phyloP scores from a whole-genome alignment of 1,140 invertebrate genomes.

The Fopius arisanus region DNA sequence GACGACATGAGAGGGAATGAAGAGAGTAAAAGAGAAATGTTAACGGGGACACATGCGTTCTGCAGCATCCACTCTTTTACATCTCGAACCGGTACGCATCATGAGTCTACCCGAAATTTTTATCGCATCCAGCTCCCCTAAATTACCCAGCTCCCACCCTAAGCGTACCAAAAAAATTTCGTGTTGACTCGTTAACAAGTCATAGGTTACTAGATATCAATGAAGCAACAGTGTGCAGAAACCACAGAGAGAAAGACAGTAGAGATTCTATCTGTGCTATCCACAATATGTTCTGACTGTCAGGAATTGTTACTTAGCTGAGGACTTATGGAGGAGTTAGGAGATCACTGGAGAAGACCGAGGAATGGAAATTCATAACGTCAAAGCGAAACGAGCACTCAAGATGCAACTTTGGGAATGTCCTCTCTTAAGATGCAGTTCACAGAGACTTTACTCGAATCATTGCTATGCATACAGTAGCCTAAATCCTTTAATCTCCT shows the following conservation, averaged over 20 bases:
- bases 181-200: conserved; percentile 8
- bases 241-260: conserved; percentile 12
- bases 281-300: conserved; percentile 33
- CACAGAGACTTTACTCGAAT: neutral
- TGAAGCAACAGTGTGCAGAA: conserved; percentile 35
- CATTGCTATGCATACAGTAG: neutral
- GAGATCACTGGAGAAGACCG: conserved; percentile 35
- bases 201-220: conserved; percentile 37
- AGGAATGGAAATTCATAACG: conserved; percentile 50
- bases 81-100: neutral
- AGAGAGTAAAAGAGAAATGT: conserved; percentile 21
- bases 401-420: conserved; percentile 13
- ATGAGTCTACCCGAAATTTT: neutral
- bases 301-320: conserved; percentile 41
- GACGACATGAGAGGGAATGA: neutral
- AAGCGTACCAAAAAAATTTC: no score
- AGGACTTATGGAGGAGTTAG: conserved; percentile 39
- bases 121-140: neutral
- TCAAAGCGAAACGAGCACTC: conserved; percentile 36
- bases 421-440: neutral
- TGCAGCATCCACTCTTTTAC: neutral
- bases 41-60: conserved; percentile 22
- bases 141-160: no score
- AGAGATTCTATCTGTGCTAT: conserved; percentile 39
- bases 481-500: neutral